These are phyloP conservation scores for Butorides virescens DNA, from an alignment of 2,113 vertebrate species.

Conservation along the genomic window DNA sequence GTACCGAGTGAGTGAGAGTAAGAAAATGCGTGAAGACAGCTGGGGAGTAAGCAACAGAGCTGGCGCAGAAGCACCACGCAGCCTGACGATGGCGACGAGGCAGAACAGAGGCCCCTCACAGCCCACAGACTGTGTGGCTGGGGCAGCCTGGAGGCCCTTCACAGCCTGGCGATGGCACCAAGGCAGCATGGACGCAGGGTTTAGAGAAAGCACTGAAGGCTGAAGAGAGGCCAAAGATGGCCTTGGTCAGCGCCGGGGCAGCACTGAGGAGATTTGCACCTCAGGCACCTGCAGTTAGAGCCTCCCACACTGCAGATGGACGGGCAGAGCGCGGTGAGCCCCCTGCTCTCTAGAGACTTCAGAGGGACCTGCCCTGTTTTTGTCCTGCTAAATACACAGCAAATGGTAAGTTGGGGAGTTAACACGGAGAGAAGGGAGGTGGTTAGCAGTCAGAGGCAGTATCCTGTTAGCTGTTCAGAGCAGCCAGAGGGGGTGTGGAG, in stretches of 20 bases:
- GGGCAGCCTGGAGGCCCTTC: accelerated
- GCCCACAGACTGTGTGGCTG: accelerated
- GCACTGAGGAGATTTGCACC: background rate
- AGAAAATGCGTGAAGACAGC: accelerated
- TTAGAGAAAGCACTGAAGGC: background rate
- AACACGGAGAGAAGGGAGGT: accelerated
- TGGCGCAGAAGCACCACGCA: accelerated
- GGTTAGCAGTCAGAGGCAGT: background rate
- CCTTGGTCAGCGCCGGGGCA: accelerated
- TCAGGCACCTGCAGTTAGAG: background rate
- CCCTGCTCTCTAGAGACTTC: accelerated
- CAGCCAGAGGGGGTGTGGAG: background rate
- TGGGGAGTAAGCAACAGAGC: accelerated
- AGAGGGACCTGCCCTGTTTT: background rate
- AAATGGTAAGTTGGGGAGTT: background rate
- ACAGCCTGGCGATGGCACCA: accelerated
- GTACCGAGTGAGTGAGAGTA: background rate
- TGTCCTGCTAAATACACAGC: background rate
- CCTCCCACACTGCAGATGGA: accelerated
- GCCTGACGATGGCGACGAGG: background rate
- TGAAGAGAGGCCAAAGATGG: background rate
- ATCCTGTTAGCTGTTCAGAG: background rate
- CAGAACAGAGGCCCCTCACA: accelerated
- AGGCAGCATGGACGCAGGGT: too few species aligned
- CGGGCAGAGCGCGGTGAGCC: too few species aligned